Percentiles rank a stretch among this genome's conserved stretches.
Evolutionary conservation across 2,797 vertebrate species (phyloP).

Genomic region (Toxotes lorentzi): DNA sequence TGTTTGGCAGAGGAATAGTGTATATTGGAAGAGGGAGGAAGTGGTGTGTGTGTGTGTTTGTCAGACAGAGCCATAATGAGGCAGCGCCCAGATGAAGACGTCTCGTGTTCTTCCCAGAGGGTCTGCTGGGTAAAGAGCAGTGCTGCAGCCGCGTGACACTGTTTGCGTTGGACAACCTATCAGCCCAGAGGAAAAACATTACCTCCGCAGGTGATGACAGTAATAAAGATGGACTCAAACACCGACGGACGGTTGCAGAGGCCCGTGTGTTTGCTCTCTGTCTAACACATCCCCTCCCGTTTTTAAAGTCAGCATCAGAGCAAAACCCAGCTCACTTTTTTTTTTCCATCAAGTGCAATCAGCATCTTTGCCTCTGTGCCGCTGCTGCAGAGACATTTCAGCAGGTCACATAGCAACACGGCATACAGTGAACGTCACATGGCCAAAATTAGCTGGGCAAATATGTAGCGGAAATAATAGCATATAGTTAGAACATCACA

Average conservation of each 20-base stretch:
- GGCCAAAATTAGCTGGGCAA: constrained; percentile 65
- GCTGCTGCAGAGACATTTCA: constrained; percentile 35
- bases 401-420: constrained; percentile 70
- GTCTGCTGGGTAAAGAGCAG: constrained; percentile 71
- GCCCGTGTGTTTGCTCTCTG: constrained; percentile 55
- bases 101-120: constrained; percentile 62
- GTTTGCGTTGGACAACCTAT: constrained; percentile 67
- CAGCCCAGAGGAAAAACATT: constrained; percentile 59
- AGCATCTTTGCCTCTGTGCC: constrained; percentile 28
- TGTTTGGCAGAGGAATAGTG: constrained; percentile 42
- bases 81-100: constrained; percentile 65
- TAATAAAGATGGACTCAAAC: constrained; percentile 75
- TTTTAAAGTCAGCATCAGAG: constrained; percentile 32
- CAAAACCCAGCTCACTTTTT: constrained; percentile 36
- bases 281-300: constrained; percentile 5
- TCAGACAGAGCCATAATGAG: constrained; percentile 71
- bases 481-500: constrained; percentile 48
- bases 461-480: constrained; percentile 61
- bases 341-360: constrained; percentile 46
- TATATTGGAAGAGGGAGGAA: constrained; percentile 44
- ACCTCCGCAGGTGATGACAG: constrained; percentile 59
- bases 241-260: constrained; percentile 12
- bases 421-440: constrained; percentile 33
- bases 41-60: constrained; percentile 48
- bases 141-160: constrained; percentile 40